Evolutionary conservation across 2,888 invertebrate species (phyloP), one percentile per base, ranked within the genome.

Genomic region (Pteria penguin): DNA sequence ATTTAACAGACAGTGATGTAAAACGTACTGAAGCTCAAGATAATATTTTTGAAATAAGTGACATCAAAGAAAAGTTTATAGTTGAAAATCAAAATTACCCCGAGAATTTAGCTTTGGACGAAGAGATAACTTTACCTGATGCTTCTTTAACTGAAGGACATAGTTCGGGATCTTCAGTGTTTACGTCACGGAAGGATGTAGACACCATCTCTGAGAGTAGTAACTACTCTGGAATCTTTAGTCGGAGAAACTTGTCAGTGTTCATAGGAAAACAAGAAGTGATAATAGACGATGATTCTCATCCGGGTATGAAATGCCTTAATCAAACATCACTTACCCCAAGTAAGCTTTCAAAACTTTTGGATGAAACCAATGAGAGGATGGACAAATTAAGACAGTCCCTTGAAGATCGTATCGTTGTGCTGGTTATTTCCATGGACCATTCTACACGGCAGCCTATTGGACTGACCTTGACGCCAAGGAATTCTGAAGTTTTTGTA

Each of bases 341-440:
- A 18, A 18, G 18, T 18, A 45, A 45, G 45, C 18, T 45, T 8
- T 45, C 45, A 45, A 45, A 18, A 14, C 18, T 60, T 4, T 27
- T 60, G 60, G 67, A 72, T 2, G 31, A 66, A 54, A 80, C 80
- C 31, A 83, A 83, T 61, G 32, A 73, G 26, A 72, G 58, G 2
- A 69, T 83, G 74, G 82, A 83, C 58, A 71, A 72, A 63, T 54
- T 70, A 4, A 71, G 71, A 14, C 29, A 60, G n/a, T 63, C 76
- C 18, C 45, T 68, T 1, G 69, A 78, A 5, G 69, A 80, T 45
- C 72, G 72, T 36, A 83, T 83, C 22, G 58, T 76, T 4, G 71
- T 83, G 14, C 67, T 74, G n/a, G 62, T 81, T n/a, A 45, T 83
- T 2, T 58, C 72, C 22, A 60, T 24, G 18, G 26, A 60, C 45